A percentile compares a stretch with the other conserved stretches of the same genome.
Conservation (phyloP, 2,888 invertebrate genomes). For the Caenorhabditis imperialis region DNA sequence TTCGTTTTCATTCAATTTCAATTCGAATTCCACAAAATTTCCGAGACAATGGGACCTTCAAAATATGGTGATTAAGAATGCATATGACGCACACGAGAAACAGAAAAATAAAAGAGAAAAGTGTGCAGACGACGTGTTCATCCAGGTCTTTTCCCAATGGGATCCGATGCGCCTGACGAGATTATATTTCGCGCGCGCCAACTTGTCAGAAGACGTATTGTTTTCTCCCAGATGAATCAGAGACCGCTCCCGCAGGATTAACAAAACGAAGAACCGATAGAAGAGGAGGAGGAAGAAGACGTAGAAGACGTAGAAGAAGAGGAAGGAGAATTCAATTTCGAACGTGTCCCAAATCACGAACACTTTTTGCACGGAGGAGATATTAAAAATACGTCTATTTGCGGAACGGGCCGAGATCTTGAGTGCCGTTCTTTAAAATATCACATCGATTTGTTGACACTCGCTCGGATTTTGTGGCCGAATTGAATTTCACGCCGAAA, state of each 20-base stretch:
- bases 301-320: conserved; percentile 1
- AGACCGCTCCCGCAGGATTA: not conserved
- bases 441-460: conserved; percentile 26
- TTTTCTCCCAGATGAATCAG: not conserved
- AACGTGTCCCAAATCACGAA: conserved; percentile 8
- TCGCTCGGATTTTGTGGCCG: conserved; percentile 7
- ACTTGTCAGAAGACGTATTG: too few relatives aligned
- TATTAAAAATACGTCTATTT: conserved; percentile 28
- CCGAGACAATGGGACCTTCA: too few relatives aligned
- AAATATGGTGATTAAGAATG: too few relatives aligned
- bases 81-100: too few relatives aligned
- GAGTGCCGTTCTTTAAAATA: conserved; percentile 28
- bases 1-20: too few relatives aligned
- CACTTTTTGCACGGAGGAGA: conserved; percentile 1
- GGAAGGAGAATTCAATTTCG: not conserved
- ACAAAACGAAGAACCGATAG: not conserved
- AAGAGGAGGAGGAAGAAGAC: not conserved
- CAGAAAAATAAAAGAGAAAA: too few relatives aligned
- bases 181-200: too few relatives aligned
- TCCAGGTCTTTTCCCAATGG: too few relatives aligned
- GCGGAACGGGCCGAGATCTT: conserved; percentile 12
- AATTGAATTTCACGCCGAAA: conserved; percentile 1
- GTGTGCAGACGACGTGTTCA: too few relatives aligned
- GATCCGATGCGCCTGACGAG: too few relatives aligned
- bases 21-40: too few relatives aligned